Conservation (phyloP, 2,888 invertebrate genomes). For the Noctua pronuba region DNA sequence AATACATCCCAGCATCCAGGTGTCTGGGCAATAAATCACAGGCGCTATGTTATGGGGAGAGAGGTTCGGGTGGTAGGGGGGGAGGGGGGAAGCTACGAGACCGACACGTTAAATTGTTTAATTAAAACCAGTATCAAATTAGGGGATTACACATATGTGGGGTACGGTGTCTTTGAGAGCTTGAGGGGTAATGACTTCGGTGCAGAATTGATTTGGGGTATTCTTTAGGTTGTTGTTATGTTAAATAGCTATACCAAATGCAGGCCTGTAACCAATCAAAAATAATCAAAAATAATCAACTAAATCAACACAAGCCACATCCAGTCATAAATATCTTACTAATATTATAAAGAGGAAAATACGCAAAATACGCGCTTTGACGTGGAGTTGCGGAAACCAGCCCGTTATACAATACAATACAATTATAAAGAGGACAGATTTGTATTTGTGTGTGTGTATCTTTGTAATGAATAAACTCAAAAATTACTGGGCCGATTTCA, state of each 20-base stretch:
- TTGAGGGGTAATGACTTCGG: constrained; percentile 49
- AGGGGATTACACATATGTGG: constrained; percentile 66
- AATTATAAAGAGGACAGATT: too few species aligned
- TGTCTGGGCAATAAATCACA: constrained; percentile 76
- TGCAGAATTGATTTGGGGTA: constrained; percentile 46
- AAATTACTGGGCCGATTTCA: too few species aligned
- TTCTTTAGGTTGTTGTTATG: too few species aligned
- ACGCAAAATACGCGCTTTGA: too few species aligned
- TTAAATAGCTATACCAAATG: neutral
- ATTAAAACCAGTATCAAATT: constrained; percentile 72
- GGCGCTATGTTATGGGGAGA: constrained; percentile 26
- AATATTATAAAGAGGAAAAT: too few species aligned
- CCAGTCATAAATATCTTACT: too few species aligned
- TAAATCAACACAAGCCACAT: too few species aligned
- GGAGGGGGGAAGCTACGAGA: constrained; percentile 41
- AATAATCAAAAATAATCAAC: neutral
- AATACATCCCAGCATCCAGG: constrained; percentile 71
- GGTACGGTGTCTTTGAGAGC: constrained; percentile 44
- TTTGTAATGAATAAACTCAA: too few species aligned
- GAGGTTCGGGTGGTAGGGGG: constrained; percentile 30
- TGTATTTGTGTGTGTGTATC: too few species aligned
- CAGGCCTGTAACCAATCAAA: neutral
- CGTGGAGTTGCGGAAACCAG: too few species aligned
- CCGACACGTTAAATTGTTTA: constrained; percentile 70
- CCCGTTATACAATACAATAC: too few species aligned